Evolutionary conservation across 37 sponge, comb jelly and placozoan species (phyloP).

Genomic region (Beroe forskalii): DNA sequence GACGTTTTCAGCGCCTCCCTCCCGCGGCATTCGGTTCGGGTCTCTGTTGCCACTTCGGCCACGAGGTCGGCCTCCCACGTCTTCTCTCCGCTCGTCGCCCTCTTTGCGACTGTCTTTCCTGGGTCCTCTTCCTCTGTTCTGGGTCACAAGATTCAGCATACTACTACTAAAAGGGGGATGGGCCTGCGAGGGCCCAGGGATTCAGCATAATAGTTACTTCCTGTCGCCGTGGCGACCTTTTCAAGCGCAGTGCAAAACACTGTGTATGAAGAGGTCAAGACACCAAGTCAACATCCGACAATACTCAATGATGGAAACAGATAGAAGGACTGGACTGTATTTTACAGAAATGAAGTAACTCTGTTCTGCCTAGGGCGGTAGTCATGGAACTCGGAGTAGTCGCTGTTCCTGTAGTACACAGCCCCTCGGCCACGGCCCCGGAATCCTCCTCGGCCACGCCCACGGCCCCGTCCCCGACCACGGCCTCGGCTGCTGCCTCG

Average conservation of each 20-base stretch:
- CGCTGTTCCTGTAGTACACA: constrained; percentile 60
- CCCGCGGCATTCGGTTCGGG: background rate
- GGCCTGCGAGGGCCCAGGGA: too few species aligned
- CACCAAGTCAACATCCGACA: too few species aligned
- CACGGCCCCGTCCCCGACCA: constrained; percentile 1
- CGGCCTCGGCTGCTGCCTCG: constrained; percentile 15
- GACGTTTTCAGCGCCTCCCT: background rate
- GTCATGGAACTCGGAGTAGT: constrained; percentile 58
- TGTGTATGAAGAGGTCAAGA: too few species aligned
- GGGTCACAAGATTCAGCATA: too few species aligned
- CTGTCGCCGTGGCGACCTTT: too few species aligned
- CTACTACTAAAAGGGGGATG: too few species aligned
- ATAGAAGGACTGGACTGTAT: too few species aligned
- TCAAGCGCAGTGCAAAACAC: too few species aligned
- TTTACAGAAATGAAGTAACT: too few species aligned
- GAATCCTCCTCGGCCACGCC: constrained; percentile 69
- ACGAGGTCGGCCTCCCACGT: background rate
- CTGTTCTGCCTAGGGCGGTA: constrained; percentile 58
- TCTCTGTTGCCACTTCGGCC: background rate
- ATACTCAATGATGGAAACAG: too few species aligned
- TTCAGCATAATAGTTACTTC: too few species aligned
- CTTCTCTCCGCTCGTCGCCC: background rate
- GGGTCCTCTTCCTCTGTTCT: too few species aligned
- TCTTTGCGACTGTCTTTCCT: background rate
- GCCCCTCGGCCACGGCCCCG: constrained; percentile 70